phyloP scores from a whole-genome alignment of 1,140 invertebrate species.

The Bombus impatiens region DNA sequence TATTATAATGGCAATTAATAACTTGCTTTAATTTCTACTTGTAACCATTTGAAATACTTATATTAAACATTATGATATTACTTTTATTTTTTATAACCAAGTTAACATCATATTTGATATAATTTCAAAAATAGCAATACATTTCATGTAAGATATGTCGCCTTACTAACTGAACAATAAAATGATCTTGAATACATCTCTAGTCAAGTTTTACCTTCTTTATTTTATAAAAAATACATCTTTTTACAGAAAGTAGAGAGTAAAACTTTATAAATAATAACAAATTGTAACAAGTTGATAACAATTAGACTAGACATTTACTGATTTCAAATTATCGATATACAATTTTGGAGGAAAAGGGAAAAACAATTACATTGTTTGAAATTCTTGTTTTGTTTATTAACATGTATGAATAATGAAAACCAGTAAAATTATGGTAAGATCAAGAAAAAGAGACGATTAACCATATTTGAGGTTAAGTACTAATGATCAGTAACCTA shows the following conservation, averaged over 20 bases:
- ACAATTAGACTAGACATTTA: not conserved
- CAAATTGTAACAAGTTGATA: not conserved
- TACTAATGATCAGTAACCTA: conserved; percentile 48
- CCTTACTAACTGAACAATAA: not conserved
- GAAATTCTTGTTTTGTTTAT: not conserved
- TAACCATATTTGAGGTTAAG: conserved; percentile 52
- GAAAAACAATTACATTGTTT: not conserved
- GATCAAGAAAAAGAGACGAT: not conserved
- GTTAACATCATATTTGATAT: not conserved
- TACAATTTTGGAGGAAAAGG: not conserved
- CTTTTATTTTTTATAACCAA: not conserved
- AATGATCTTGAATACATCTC: not conserved
- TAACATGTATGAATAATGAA: not conserved
- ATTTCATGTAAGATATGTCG: not conserved
- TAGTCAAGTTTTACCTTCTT: not conserved
- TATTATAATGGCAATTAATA: not conserved
- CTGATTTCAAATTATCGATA: no score
- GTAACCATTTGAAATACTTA: not conserved
- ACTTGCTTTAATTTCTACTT: not conserved
- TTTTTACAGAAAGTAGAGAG: no score
- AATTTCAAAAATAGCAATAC: not conserved
- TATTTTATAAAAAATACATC: not conserved
- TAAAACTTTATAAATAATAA: not conserved
- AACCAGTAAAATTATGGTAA: not conserved
- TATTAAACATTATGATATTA: not conserved